Evolutionary conservation across 2,888 invertebrate species (phyloP).

Genomic region (Zygogramma bicolorata): DNA sequence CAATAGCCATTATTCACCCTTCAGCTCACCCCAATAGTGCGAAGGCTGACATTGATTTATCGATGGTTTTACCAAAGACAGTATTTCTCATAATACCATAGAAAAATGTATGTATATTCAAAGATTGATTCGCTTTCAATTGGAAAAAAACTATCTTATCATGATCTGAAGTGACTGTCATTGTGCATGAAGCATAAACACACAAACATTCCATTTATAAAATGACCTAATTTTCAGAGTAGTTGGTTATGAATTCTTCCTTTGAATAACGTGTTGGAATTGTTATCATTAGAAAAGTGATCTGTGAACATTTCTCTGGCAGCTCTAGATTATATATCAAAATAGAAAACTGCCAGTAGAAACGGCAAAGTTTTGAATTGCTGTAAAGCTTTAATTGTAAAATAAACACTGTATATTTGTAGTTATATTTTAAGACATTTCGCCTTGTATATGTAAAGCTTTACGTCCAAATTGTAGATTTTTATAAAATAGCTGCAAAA

Average conservation of each 20-base stretch:
- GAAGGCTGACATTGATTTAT: neutral
- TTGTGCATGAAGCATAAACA: too few species aligned
- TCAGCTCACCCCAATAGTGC: too few species aligned
- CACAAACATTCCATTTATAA: neutral
- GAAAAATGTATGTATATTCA: too few species aligned
- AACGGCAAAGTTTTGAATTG: conserved; percentile 57
- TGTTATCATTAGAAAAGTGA: neutral
- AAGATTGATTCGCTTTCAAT: too few species aligned
- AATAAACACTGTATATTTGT: conserved; percentile 55
- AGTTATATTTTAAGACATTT: conserved; percentile 44
- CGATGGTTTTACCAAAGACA: neutral
- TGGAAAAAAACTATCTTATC: too few species aligned
- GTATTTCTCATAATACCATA: neutral
- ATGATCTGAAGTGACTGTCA: too few species aligned
- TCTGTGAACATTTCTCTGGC: conserved; percentile 17
- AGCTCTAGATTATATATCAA: conserved; percentile 50
- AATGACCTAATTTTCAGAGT: too few species aligned
- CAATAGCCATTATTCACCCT: neutral
- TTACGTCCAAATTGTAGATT: conserved; percentile 50
- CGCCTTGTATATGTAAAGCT: conserved; percentile 53
- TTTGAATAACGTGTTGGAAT: neutral
- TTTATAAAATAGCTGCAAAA: conserved; percentile 40
- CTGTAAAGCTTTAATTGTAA: conserved; percentile 65
- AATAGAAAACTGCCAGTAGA: conserved; percentile 60
- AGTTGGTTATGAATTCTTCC: neutral